Conservation (phyloP, 2,113 vertebrate species). For the Oryzias melastigma region DNA sequence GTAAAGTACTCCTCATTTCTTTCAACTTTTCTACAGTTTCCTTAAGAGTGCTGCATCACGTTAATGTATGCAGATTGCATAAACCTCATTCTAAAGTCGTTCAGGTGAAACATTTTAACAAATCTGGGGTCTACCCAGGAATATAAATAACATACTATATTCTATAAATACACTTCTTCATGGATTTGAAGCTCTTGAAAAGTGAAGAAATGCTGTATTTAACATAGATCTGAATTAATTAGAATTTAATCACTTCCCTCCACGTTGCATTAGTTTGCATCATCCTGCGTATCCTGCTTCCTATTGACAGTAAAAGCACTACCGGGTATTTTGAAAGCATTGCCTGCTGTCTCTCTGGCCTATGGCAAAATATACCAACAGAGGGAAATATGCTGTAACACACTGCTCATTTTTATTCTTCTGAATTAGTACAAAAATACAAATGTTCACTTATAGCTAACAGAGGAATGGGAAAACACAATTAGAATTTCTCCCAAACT, state of each 20-base stretch:
- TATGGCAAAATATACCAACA: slow-evolving; percentile 36
- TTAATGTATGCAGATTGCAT: too few relatives aligned
- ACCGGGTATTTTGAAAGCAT: slow-evolving; percentile 33
- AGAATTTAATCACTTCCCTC: slow-evolving; percentile 60
- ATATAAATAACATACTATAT: too few relatives aligned
- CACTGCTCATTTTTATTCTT: slow-evolving; percentile 22
- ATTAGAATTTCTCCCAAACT: not conserved
- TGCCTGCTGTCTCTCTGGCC: slow-evolving; percentile 41
- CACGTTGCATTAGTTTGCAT: slow-evolving; percentile 57
- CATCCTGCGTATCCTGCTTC: slow-evolving; percentile 25
- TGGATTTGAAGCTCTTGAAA: slow-evolving; percentile 48
- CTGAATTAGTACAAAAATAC: slow-evolving; percentile 19
- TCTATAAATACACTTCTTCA: slow-evolving; percentile 48
- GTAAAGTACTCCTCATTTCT: too few relatives aligned
- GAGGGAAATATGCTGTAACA: slow-evolving; percentile 39
- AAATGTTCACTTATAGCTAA: slow-evolving; percentile 9
- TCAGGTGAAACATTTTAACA: too few relatives aligned
- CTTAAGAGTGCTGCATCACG: too few relatives aligned
- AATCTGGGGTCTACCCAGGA: too few relatives aligned
- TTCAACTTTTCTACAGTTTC: too few relatives aligned
- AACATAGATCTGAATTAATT: slow-evolving; percentile 69
- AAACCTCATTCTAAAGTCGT: too few relatives aligned
- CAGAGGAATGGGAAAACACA: not conserved
- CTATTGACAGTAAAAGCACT: slow-evolving; percentile 34
- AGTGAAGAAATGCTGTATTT: slow-evolving; percentile 57